Base-by-base conservation (phyloP, 2,113 vertebrate genomes). In the Isichthys henryi region DNA sequence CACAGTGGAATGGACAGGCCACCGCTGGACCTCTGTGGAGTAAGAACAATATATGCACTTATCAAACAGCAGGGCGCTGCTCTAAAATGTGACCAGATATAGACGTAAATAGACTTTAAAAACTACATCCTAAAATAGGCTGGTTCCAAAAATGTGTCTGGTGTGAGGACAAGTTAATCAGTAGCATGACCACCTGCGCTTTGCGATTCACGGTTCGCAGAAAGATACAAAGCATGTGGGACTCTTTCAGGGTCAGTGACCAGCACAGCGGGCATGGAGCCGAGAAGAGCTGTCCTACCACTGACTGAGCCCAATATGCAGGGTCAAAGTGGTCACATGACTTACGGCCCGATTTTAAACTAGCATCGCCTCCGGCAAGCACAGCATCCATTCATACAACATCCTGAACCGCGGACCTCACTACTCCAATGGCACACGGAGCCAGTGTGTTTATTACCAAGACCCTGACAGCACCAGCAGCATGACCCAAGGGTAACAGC, bases 1-100 rank as follows among this genome's bases (percentile, higher is more conserved):
- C 98, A 98, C 35, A 99, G 92, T 0, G 98, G 98, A 66, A 99
- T 96, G 6, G 97, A 96, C 56, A 99, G 95, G 46, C 96, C 96
- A 27, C 95, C 97, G 0, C 95, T 92, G 0, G 96, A 93, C 13
- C 96, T 94, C 98, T 99, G 95, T 3, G 87, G 77, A 93, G 82
- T 93, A 92, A 90, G 88, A 10, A 92, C n/a, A 66, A 70, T 3
- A 80, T 39, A 80, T 21, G 46, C 77, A 0, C 49, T 83, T 43
- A 89, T 3, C 35, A 10, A 27, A 0, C 11, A 50, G 21, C 88
- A 58, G 0, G 9, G 17, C 46, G 2, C 2, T 50, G 85, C 70
- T 80, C 35, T 35, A 80, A 43, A 80, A 80, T 80, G 74, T 43
- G 31, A 19, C 74, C 35, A 43, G 74, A 43, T 15, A 80, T 80